phyloP scores from a whole-genome alignment of 2,797 vertebrate genomes.

The Jordanella pulchra region DNA sequence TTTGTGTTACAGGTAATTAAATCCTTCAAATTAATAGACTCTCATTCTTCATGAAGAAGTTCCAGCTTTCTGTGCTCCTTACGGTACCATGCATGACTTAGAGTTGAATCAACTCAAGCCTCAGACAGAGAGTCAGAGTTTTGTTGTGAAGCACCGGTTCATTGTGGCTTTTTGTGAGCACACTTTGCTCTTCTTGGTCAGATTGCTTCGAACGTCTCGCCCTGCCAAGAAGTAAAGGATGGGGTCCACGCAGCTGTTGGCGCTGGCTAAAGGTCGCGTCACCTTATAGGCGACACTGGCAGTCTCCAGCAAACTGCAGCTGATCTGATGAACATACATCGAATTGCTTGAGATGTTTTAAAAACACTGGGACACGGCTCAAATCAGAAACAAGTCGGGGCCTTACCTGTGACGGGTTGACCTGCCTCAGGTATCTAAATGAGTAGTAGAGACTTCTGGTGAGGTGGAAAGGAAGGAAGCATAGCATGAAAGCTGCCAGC shows the following conservation, averaged over 20 bases:
- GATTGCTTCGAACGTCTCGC: constrained; percentile 77
- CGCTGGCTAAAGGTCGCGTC: constrained; percentile 90
- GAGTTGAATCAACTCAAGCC: background rate
- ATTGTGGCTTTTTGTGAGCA: constrained; percentile 1
- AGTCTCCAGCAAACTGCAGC: constrained; percentile 83
- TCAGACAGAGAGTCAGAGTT: constrained; percentile 38
- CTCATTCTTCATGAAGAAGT: background rate
- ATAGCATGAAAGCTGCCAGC: constrained; percentile 86
- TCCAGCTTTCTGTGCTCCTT: background rate
- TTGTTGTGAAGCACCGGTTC: constrained; percentile 34
- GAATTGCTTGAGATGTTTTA: constrained; percentile 1
- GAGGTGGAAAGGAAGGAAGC: constrained; percentile 94
- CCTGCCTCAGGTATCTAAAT: constrained; percentile 84
- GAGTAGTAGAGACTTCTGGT: constrained; percentile 93
- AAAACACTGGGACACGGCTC: background rate
- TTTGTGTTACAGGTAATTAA: background rate
- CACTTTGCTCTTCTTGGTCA: constrained; percentile 53
- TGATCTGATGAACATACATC: constrained; percentile 65
- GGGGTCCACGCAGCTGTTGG: constrained; percentile 95
- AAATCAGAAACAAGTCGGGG: background rate
- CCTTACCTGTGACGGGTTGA: constrained; percentile 64
- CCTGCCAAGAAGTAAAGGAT: constrained; percentile 94
- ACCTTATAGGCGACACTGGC: constrained; percentile 92
- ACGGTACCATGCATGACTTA: background rate
- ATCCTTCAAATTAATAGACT: background rate